A percentile compares a stretch with the other conserved stretches of the same genome.
phyloP scores from a whole-genome alignment of 2,888 invertebrate genomes.

The Tenthredo notha region DNA sequence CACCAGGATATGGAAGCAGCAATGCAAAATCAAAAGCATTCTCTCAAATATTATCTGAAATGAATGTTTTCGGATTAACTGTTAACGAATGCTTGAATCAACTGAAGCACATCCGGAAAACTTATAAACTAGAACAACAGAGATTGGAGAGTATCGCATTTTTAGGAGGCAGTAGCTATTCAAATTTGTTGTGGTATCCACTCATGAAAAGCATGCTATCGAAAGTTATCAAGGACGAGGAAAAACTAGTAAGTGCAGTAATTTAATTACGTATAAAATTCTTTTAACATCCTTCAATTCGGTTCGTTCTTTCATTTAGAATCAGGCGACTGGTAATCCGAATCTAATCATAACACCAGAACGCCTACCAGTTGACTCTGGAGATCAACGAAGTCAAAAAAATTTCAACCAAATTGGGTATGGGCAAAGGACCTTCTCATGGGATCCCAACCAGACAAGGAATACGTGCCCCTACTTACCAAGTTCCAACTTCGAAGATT shows the following conservation, averaged over 20 bases:
- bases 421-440: neutral
- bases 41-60: conserved; percentile 28
- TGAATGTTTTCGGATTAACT: conserved; percentile 35
- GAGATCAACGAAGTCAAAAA: neutral
- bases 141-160: conserved; percentile 13
- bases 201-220: conserved; percentile 41
- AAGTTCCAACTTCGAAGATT: neutral
- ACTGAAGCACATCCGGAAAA: conserved; percentile 27
- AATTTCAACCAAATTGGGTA: neutral
- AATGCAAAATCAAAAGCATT: conserved; percentile 30
- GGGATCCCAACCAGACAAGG: neutral
- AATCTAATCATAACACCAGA: neutral
- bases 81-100: conserved; percentile 30
- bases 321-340: neutral
- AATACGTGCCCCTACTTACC: neutral
- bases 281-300: neutral
- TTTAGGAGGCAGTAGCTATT: conserved; percentile 24
- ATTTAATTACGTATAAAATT: neutral
- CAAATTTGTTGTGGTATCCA: conserved; percentile 45
- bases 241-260: conserved; percentile 17
- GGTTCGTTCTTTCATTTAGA: neutral
- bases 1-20: conserved; percentile 10
- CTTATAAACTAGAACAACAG: conserved; percentile 32
- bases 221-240: conserved; percentile 28
- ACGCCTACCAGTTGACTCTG: neutral